Conservation (phyloP, 2,888 invertebrate genomes). For the Alcis repandata region DNA sequence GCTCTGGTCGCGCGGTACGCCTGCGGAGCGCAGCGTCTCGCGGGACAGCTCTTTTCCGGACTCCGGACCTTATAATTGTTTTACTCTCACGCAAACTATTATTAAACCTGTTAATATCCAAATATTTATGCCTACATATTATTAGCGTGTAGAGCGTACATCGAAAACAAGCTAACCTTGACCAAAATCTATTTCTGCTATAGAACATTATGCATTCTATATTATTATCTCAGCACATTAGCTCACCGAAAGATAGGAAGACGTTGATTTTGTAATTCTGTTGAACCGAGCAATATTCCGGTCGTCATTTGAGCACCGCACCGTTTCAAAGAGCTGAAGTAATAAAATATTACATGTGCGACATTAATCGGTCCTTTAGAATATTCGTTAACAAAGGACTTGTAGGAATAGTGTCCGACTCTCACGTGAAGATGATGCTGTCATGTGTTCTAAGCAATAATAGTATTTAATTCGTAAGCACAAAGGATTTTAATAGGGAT, state of each 20-base stretch:
- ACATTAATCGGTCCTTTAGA: neutral
- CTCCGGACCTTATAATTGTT: constrained; percentile 7
- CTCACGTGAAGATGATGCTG: too few species aligned
- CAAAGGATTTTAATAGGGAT: constrained; percentile 1
- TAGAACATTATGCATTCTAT: constrained; percentile 38
- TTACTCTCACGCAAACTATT: constrained; percentile 26
- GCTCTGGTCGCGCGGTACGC: too few species aligned
- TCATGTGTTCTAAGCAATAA: too few species aligned
- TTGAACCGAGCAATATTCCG: neutral
- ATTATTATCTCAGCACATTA: constrained; percentile 35
- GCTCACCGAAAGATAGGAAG: constrained; percentile 24
- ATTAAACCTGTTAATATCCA: constrained; percentile 34
- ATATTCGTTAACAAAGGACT: too few species aligned
- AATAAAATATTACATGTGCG: too few species aligned
- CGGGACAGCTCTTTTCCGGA: neutral
- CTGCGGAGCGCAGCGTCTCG: neutral
- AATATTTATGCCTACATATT: constrained; percentile 30
- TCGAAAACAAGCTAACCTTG: constrained; percentile 46
- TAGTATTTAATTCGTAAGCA: neutral
- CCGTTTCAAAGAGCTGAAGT: too few species aligned
- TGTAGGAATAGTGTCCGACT: too few species aligned
- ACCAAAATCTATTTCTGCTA: constrained; percentile 45
- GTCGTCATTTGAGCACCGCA: too few species aligned
- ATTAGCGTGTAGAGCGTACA: constrained; percentile 33
- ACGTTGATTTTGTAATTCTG: constrained; percentile 2